phyloP scores from a whole-genome alignment of 2,113 vertebrate genomes.

The Leptodactylus fuscus region DNA sequence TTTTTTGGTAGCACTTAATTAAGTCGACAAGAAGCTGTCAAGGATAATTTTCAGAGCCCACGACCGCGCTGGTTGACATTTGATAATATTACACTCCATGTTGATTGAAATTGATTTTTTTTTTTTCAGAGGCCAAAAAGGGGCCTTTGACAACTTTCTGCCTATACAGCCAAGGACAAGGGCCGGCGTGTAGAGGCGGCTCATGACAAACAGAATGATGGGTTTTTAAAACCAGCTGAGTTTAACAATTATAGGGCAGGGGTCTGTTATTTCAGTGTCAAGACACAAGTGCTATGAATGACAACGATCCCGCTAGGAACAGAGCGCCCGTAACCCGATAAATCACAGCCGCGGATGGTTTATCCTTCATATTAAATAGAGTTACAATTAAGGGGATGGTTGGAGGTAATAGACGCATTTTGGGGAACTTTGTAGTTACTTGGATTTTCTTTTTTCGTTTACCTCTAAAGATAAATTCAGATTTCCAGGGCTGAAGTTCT shows the following conservation, averaged over 20 bases:
- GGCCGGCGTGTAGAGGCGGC: slow-evolving; percentile 74
- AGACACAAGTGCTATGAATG: slow-evolving; percentile 66
- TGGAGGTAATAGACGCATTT: neutral
- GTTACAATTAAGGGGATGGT: neutral
- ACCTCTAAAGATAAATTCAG: neutral
- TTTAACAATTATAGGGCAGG: slow-evolving; percentile 70
- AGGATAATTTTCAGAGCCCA: slow-evolving; percentile 95
- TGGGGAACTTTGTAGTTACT: neutral
- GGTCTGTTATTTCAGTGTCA: slow-evolving; percentile 70
- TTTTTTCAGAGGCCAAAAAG: slow-evolving; percentile 70
- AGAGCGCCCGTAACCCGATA: neutral
- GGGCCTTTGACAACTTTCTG: slow-evolving; percentile 85
- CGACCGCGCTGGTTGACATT: slow-evolving; percentile 95
- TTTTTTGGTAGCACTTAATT: slow-evolving; percentile 94
- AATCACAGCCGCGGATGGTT: neutral
- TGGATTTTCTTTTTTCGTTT: neutral
- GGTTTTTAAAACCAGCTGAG: slow-evolving; percentile 74
- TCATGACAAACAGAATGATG: slow-evolving; percentile 81
- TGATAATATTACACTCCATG: slow-evolving; percentile 98
- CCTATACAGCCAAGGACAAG: slow-evolving; percentile 87
- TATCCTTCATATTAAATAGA: neutral
- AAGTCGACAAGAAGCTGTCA: slow-evolving; percentile 99
- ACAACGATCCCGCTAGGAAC: slow-evolving; percentile 63
- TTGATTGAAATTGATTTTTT: slow-evolving; percentile 99
- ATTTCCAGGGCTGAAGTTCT: too few species aligned